Percentiles rank a stretch among this genome's conserved stretches.
These are phyloP conservation scores for Channa striata DNA, from an alignment of 2,797 vertebrate genomes.

Conservation along the genomic window DNA sequence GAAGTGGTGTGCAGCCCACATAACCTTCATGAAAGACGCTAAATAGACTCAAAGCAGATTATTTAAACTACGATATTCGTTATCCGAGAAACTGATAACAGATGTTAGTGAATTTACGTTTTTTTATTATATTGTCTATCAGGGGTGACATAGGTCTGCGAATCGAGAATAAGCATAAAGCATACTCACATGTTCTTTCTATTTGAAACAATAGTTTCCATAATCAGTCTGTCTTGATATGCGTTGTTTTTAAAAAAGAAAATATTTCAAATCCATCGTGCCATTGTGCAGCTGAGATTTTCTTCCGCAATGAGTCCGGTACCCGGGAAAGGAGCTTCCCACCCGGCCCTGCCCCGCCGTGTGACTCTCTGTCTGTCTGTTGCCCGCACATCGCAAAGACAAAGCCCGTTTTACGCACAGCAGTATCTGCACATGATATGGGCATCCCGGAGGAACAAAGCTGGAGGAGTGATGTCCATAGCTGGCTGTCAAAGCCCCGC, in stretches of 20 bases:
- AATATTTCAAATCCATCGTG: conserved; percentile 23
- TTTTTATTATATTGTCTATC: not conserved
- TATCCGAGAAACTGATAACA: not conserved
- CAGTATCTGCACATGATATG: not conserved
- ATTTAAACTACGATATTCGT: not conserved
- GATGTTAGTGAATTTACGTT: not conserved
- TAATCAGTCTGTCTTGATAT: conserved; percentile 3
- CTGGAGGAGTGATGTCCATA: conserved; percentile 1
- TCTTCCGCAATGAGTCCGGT: not conserved
- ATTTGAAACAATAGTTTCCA: conserved; percentile 1
- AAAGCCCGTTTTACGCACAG: conserved; percentile 51
- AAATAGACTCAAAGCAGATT: not conserved
- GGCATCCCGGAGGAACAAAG: conserved; percentile 20
- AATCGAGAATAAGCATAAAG: conserved; percentile 10
- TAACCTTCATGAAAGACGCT: not conserved
- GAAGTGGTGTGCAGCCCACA: not conserved
- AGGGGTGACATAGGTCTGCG: not conserved
- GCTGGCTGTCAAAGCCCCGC: conserved; percentile 23
- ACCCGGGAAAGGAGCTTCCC: conserved; percentile 17
- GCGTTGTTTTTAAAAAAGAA: not conserved
- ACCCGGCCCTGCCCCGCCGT: conserved; percentile 5
- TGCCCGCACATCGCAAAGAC: conserved; percentile 38
- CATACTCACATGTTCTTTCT: conserved; percentile 43
- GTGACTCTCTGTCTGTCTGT: conserved; percentile 13
- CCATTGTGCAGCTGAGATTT: not conserved